Conservation (phyloP, 2,888 invertebrate genomes). For the Mystacides longicornis region DNA sequence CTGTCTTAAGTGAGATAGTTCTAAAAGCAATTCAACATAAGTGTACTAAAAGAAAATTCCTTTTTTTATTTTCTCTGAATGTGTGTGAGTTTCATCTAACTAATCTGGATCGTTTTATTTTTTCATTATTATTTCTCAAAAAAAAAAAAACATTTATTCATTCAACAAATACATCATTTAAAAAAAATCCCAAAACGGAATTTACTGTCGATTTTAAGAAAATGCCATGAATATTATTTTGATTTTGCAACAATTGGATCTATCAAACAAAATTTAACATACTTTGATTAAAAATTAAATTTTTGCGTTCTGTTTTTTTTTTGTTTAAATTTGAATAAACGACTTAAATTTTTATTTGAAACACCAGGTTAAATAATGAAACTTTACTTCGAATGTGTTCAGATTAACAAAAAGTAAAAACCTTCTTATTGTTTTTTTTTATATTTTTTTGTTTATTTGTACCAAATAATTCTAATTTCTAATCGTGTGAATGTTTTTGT, state of each 20-base stretch:
- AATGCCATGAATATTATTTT: background rate
- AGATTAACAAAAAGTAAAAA: background rate
- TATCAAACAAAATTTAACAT: background rate
- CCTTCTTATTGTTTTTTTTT: no score
- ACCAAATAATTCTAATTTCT: no score
- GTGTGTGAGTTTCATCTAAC: constrained; percentile 14
- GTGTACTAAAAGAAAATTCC: background rate
- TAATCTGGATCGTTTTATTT: background rate
- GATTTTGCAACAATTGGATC: background rate
- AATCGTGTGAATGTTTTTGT: no score
- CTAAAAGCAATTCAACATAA: background rate
- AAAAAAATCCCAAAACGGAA: background rate
- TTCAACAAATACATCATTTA: no score
- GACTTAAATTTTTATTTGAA: background rate
- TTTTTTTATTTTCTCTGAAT: constrained; percentile 12
- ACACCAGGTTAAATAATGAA: background rate
- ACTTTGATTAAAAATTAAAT: no score
- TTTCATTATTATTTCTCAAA: background rate
- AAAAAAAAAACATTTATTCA: no score
- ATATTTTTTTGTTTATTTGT: no score
- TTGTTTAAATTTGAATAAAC: background rate
- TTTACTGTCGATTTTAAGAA: background rate
- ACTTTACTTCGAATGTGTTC: background rate
- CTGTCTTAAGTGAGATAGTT: constrained; percentile 17
- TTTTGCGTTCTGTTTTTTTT: no score